These are phyloP conservation scores for Callospermophilus lateralis DNA, from an alignment of 2,113 vertebrate species.

Conservation along the genomic window DNA sequence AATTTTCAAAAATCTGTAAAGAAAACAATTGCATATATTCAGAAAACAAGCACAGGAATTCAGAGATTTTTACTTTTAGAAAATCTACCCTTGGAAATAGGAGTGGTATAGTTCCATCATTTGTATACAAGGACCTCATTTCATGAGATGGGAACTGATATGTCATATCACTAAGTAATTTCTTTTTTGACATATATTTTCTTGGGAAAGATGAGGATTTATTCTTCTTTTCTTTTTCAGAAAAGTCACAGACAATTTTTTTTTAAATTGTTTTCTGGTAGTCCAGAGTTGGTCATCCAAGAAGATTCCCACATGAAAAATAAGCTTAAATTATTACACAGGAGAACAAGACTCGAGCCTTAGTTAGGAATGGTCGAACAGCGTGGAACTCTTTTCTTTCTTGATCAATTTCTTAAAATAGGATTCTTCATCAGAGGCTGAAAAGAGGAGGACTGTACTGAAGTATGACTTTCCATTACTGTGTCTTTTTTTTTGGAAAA, in stretches of 20 bases:
- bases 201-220: conserved; percentile 87
- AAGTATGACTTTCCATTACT: conserved; percentile 96
- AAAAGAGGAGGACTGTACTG: conserved; percentile 99
- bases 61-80: conserved; percentile 72
- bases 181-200: conserved; percentile 87
- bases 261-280: conserved; percentile 83
- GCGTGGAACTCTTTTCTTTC: conserved; percentile 91
- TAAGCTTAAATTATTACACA: conserved; percentile 89
- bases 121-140: conserved; percentile 84
- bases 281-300: conserved; percentile 89
- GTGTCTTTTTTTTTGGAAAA: conserved; percentile 88
- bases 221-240: conserved; percentile 87
- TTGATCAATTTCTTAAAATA: conserved; percentile 98
- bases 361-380: conserved; percentile 90
- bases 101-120: conserved; percentile 81
- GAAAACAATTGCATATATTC: conserved; percentile 70
- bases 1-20: conserved; percentile 76
- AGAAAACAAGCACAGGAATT: conserved; percentile 81
- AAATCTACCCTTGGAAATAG: conserved; percentile 82
- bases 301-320: conserved; percentile 90
- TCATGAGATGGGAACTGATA: conserved; percentile 80
- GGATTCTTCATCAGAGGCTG: conserved; percentile 99
- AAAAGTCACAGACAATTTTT: conserved; percentile 85
- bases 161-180: conserved; percentile 83
- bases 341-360: conserved; percentile 89